These are phyloP conservation scores for Herpetotheres cachinnans DNA, from an alignment of 2,113 vertebrate species.

Conservation along the genomic window DNA sequence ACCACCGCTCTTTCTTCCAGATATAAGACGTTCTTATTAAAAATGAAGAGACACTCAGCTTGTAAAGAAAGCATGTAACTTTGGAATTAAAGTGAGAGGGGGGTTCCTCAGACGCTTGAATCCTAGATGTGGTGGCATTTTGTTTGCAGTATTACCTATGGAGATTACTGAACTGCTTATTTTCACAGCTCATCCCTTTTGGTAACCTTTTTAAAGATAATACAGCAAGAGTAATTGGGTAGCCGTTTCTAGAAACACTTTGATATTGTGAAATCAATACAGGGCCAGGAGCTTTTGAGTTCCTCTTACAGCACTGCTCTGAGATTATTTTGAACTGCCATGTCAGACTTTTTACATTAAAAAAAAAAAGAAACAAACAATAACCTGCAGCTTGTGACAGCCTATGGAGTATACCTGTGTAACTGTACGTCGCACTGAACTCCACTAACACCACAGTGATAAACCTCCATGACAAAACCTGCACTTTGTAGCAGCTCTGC, in stretches of 20 bases:
- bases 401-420: neutral
- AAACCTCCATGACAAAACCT: neutral
- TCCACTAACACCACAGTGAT: neutral
- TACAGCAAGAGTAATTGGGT: neutral
- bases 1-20: neutral
- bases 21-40: neutral
- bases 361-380: neutral
- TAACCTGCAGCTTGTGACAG: neutral
- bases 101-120: neutral
- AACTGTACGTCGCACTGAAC: accelerated
- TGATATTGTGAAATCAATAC: neutral
- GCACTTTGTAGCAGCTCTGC: neutral
- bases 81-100: neutral
- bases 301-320: neutral
- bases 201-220: neutral
- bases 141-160: neutral
- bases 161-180: neutral
- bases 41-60: neutral
- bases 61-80: neutral
- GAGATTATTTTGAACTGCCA: neutral
- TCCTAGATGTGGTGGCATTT: neutral
- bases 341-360: neutral
- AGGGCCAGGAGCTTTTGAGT: neutral
- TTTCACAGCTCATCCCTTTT: neutral
- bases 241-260: neutral